Evolutionary conservation across 2,888 invertebrate genomes (phyloP).

Genomic region (Nowickia ferox): DNA sequence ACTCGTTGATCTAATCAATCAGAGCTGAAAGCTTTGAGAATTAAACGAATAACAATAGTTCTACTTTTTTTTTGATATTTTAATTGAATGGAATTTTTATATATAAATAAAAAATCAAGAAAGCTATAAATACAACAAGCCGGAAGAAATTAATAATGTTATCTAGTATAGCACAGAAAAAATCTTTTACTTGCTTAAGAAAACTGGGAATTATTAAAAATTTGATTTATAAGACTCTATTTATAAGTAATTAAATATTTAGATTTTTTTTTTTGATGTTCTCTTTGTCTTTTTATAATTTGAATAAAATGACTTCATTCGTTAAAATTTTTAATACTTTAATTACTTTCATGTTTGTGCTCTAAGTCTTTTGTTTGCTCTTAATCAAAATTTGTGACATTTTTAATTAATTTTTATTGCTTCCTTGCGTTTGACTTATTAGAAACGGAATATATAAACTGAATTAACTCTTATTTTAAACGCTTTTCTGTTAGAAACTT

Average conservation of each 20-base stretch:
- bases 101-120: not conserved
- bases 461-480: not conserved
- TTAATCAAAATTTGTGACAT: not conserved
- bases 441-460: no score
- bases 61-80: no score
- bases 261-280: not conserved
- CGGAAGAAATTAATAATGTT: not conserved
- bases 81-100: no score
- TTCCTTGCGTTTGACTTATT: not conserved
- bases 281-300: not conserved
- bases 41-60: no score
- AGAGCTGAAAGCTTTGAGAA: no score
- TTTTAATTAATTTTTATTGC: not conserved
- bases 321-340: not conserved
- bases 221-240: not conserved
- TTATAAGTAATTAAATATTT: not conserved
- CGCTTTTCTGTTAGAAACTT: slow-evolving; percentile 9
- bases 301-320: not conserved
- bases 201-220: not conserved
- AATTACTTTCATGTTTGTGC: not conserved
- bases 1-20: no score
- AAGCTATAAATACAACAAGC: not conserved
- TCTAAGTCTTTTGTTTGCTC: not conserved
- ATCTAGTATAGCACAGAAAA: not conserved
- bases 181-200: not conserved